phyloP scores from a whole-genome alignment of 2,888 invertebrate species.

The Phortica magna region DNA sequence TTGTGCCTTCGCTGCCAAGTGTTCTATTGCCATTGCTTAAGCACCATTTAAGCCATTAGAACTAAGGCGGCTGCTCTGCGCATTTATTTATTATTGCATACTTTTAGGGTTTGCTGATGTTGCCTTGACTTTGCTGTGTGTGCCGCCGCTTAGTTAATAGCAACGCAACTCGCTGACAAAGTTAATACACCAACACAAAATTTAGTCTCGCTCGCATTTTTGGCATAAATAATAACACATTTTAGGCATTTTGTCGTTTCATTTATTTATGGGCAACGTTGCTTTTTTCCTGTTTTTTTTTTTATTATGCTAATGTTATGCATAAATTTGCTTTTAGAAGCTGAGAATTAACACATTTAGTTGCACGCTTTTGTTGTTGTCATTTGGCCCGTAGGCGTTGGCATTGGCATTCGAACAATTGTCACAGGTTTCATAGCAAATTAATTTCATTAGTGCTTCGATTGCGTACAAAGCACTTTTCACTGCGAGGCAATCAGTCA shows the following conservation, averaged over 20 bases:
- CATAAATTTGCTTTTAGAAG: slow-evolving; percentile 12
- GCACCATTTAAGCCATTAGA: slow-evolving; percentile 25
- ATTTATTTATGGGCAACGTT: not conserved
- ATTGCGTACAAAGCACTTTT: slow-evolving; percentile 2
- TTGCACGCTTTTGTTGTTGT: not conserved
- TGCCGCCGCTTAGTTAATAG: too few species aligned
- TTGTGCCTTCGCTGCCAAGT: too few species aligned
- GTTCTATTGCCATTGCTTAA: not conserved
- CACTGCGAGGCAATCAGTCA: not conserved
- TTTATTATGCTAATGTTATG: slow-evolving; percentile 18
- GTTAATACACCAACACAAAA: slow-evolving; percentile 1
- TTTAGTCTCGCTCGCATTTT: not conserved
- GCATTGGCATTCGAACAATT: not conserved
- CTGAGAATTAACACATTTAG: slow-evolving; percentile 16
- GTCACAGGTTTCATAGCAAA: slow-evolving; percentile 18
- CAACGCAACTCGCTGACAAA: not conserved
- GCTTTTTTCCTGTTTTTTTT: not conserved
- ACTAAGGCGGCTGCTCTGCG: not conserved
- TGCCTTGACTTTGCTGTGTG: not conserved
- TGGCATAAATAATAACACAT: not conserved
- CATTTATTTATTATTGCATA: slow-evolving; percentile 26
- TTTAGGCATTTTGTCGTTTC: not conserved
- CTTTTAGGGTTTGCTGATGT: not conserved
- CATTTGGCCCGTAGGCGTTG: not conserved
- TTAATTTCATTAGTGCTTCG: slow-evolving; percentile 21